Base-by-base conservation (phyloP, 2,888 invertebrate genomes). In the Cerastoderma edule region DNA sequence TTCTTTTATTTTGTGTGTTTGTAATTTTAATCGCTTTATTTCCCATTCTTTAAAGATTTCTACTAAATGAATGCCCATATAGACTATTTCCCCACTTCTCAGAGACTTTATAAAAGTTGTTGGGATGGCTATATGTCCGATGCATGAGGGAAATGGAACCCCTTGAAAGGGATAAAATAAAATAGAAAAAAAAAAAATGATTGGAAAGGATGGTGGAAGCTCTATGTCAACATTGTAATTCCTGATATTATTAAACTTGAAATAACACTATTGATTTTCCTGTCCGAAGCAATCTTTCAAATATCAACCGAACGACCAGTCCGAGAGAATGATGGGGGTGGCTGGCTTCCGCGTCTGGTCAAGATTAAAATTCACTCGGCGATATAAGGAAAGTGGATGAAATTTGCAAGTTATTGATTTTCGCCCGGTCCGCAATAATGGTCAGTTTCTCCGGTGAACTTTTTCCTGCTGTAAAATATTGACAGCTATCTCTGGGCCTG, bases 391-490 rank as follows among this genome's bases (percentile, higher is more conserved):
- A 69, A 66, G 63, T 74, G 75, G 57, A 75, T 72, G 75, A 75
- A 72, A 79, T 78, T 75, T 78, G 64, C 72, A 72, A 78, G 68
- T 64, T 66, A 78, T 78, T 75, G 78, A 75, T 79, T 74, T 65
- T 57, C 44, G 22, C 33, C 39, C 44, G 22, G 28, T n/a, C 28
- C 30, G n/a, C 33, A 66, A 66, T 66, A 66, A 66, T 66, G 66
- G 66, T 50, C 67, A 67, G 54, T 67, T 35, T 67, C 28, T 54
- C 44, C 53, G 13, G 24, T 67, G 67, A 53, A 33, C 27, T 66
- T 66, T 57, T 57, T 66, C 32, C 39, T 66, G 33, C 32, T 32
- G 33, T 50, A 67, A 33, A 67, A 50, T 67, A 50, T 33, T 50
- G 33, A 53, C 50, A 53, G 48, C 50, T 48, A 32, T 53, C 24